Percentiles rank a stretch among this genome's conserved stretches.
These are phyloP conservation scores for Xenopus laevis DNA, from an alignment of 2,113 vertebrate genomes.

Conservation along the genomic window DNA sequence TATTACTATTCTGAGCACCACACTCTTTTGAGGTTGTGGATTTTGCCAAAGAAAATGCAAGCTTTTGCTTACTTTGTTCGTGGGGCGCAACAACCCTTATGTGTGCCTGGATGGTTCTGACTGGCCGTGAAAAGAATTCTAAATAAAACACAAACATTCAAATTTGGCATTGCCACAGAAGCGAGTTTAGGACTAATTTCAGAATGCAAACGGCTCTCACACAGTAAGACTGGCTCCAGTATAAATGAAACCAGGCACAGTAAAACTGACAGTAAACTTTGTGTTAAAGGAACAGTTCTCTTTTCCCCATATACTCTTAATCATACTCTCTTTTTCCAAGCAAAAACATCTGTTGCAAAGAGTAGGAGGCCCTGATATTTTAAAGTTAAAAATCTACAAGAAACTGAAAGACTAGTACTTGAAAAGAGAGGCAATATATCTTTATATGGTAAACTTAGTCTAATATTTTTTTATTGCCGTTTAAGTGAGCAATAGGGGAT, in stretches of 20 bases:
- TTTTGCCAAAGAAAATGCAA: constrained; percentile 72
- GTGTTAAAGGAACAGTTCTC: constrained; percentile 70
- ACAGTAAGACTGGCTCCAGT: constrained; percentile 84
- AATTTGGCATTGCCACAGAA: constrained; percentile 80
- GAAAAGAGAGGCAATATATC: not conserved
- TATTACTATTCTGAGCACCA: constrained; percentile 56
- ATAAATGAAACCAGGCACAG: constrained; percentile 91
- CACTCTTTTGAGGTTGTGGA: constrained; percentile 75
- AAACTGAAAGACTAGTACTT: not conserved
- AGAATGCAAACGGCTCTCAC: constrained; percentile 79
- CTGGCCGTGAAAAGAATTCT: constrained; percentile 84
- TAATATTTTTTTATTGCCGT: no score
- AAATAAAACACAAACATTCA: constrained; percentile 85
- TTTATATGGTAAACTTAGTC: no score
- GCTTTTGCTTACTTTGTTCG: constrained; percentile 80
- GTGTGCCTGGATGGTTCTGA: constrained; percentile 75
- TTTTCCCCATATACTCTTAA: constrained; percentile 45
- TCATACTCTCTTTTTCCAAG: not conserved
- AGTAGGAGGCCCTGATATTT: not conserved
- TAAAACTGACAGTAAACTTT: constrained; percentile 80
- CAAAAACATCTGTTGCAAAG: constrained; percentile 25
- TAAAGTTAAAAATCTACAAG: not conserved
- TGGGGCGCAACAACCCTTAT: constrained; percentile 74
- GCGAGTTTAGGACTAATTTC: constrained; percentile 81
- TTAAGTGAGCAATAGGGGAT: no score